These are phyloP conservation scores for Lepidurus couesii DNA, from an alignment of 1,140 invertebrate genomes.

Conservation along the genomic window DNA sequence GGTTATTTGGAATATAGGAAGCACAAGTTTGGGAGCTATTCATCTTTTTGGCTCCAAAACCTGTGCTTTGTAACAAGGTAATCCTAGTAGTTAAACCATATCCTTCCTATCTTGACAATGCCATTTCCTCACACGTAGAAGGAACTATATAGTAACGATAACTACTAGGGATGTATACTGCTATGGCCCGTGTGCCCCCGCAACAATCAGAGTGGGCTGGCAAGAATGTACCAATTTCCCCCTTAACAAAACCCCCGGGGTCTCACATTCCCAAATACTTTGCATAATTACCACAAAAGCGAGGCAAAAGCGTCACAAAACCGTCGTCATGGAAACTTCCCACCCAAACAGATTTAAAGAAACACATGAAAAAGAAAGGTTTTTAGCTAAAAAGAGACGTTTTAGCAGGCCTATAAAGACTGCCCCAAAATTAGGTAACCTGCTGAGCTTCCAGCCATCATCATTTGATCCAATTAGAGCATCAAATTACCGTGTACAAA, in stretches of 20 bases:
- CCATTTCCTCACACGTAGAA: not conserved
- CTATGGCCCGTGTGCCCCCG: not conserved
- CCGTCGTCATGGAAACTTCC: not conserved
- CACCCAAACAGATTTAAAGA: not conserved
- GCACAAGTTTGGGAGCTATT: not conserved
- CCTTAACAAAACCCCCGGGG: not conserved
- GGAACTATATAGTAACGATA: not conserved
- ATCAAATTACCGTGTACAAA: not conserved
- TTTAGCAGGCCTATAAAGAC: no score
- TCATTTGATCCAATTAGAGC: not conserved
- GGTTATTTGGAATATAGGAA: no score
- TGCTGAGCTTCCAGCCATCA: not conserved
- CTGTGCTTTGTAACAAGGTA: not conserved
- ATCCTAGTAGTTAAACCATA: not conserved
- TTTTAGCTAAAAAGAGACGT: no score
- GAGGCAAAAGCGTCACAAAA: not conserved
- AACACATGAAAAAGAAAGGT: not conserved
- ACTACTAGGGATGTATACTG: not conserved
- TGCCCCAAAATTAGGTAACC: not conserved
- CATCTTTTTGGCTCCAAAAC: not conserved
- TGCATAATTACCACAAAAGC: conserved; percentile 16
- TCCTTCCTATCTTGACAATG: not conserved
- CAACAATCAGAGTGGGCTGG: not conserved
- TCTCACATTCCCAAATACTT: not conserved
- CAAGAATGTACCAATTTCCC: not conserved